Evolutionary conservation across 1,140 invertebrate species (phyloP).

Genomic region (Hirudo medicinalis): DNA sequence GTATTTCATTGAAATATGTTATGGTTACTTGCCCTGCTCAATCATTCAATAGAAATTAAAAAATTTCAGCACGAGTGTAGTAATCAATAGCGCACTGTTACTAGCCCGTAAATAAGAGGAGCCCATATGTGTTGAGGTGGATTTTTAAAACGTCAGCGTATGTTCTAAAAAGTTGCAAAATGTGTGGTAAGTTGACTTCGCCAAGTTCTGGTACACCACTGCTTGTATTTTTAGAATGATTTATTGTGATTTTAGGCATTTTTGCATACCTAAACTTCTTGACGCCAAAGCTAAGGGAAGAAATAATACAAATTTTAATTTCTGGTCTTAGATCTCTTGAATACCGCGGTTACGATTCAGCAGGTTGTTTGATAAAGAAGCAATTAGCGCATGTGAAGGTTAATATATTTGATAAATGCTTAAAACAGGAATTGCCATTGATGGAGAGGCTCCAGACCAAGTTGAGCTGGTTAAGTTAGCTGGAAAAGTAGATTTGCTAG

Average conservation of each 20-base stretch:
- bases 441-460: conserved; percentile 44
- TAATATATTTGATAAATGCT: conserved; percentile 16
- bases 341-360: conserved; percentile 98
- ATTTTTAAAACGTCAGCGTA: too few species aligned
- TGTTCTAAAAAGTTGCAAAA: too few species aligned
- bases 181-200: too few species aligned
- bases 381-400: background rate
- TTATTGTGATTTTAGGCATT: conserved; percentile 55
- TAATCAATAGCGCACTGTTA: too few species aligned
- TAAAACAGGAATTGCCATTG: conserved; percentile 70
- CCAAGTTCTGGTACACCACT: too few species aligned
- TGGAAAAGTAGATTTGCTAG: conserved; percentile 83
- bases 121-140: too few species aligned
- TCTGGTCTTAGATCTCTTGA: conserved; percentile 88
- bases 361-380: conserved; percentile 46
- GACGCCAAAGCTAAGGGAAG: conserved; percentile 79
- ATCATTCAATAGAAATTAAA: too few species aligned
- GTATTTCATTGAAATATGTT: too few species aligned
- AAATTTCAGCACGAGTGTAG: too few species aligned
- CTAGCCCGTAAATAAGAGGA: too few species aligned
- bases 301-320: conserved; percentile 83
- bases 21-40: too few species aligned
- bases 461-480: conserved; percentile 73
- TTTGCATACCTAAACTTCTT: conserved; percentile 97
- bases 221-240: too few species aligned